Evolutionary conservation across 2,113 vertebrate species (phyloP).

Genomic region (Limnothrissa miodon): DNA sequence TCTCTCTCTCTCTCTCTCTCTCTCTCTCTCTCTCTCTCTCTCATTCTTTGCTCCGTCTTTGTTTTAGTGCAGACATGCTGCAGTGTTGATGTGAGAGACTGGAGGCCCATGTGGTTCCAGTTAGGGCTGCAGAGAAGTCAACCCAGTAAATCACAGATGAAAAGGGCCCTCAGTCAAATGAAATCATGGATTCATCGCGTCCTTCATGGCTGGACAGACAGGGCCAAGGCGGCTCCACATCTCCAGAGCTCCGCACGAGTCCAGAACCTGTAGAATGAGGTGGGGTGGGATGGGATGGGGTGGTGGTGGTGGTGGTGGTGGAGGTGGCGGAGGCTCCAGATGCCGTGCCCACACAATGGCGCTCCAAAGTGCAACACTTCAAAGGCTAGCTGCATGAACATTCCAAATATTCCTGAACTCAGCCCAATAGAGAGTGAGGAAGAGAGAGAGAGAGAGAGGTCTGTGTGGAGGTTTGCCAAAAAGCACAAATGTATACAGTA

Average conservation of each 20-base stretch:
- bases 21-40: neutral
- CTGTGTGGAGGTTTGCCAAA: neutral
- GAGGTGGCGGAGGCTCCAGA: no score
- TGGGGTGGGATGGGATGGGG: no score
- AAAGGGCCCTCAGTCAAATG: slow-evolving; percentile 82
- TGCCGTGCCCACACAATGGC: neutral
- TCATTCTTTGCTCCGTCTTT: neutral
- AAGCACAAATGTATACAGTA: slow-evolving; percentile 14
- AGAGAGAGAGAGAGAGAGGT: neutral
- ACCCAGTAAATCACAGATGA: slow-evolving; percentile 88
- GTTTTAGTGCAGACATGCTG: slow-evolving; percentile 21
- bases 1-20: neutral
- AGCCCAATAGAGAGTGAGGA: neutral
- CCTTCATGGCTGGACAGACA: slow-evolving; percentile 17
- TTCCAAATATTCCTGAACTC: neutral
- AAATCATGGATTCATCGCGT: slow-evolving; percentile 76
- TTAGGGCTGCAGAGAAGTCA: slow-evolving; percentile 73
- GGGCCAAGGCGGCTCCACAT: neutral
- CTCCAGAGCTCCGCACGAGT: neutral
- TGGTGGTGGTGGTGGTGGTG: no score
- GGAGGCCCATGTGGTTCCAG: slow-evolving; percentile 78
- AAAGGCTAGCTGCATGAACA: slow-evolving; percentile 20
- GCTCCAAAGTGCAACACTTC: slow-evolving; percentile 24
- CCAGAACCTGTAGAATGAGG: neutral
- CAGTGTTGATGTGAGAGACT: slow-evolving; percentile 76